Percentiles rank a stretch among this genome's conserved stretches.
phyloP scores from a whole-genome alignment of 1,140 invertebrate genomes.

The Scaptomyza graminum region DNA sequence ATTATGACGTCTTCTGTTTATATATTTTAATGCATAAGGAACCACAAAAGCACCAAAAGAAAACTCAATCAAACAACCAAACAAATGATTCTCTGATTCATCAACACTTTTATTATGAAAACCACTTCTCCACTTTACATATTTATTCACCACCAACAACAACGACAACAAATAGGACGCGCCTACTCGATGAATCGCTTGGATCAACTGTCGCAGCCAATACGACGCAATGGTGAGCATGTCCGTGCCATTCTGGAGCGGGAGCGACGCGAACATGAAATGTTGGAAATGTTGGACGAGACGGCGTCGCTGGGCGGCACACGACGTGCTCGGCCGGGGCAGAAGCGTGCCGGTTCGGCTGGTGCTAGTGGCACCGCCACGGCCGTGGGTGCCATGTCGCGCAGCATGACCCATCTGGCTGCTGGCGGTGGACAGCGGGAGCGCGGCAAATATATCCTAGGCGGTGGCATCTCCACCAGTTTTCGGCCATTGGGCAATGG shows the following conservation, averaged over 20 bases:
- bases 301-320: slow-evolving; percentile 67
- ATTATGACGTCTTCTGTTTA: slow-evolving; percentile 47
- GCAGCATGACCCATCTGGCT: slow-evolving; percentile 89
- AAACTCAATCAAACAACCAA: slow-evolving; percentile 26
- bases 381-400: slow-evolving; percentile 84
- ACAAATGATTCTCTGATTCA: slow-evolving; percentile 39
- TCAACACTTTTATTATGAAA: slow-evolving; percentile 58
- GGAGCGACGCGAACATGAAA: slow-evolving; percentile 69
- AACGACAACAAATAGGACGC: slow-evolving; percentile 85
- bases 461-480: slow-evolving; percentile 76
- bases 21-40: slow-evolving; percentile 49
- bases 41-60: slow-evolving; percentile 46
- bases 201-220: slow-evolving; percentile 92
- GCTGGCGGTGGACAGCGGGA: slow-evolving; percentile 65
- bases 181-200: slow-evolving; percentile 95
- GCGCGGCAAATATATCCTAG: slow-evolving; percentile 73
- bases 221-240: slow-evolving; percentile 85
- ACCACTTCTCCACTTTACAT: slow-evolving; percentile 69
- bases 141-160: slow-evolving; percentile 27
- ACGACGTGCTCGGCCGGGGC: slow-evolving; percentile 19
- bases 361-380: slow-evolving; percentile 72
- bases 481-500: slow-evolving; percentile 75
- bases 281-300: slow-evolving; percentile 80
- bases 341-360: slow-evolving; percentile 54
- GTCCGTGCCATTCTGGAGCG: slow-evolving; percentile 77